Evolutionary conservation across 2,888 invertebrate species (phyloP).

Genomic region (Brachynemurus nebulosus): DNA sequence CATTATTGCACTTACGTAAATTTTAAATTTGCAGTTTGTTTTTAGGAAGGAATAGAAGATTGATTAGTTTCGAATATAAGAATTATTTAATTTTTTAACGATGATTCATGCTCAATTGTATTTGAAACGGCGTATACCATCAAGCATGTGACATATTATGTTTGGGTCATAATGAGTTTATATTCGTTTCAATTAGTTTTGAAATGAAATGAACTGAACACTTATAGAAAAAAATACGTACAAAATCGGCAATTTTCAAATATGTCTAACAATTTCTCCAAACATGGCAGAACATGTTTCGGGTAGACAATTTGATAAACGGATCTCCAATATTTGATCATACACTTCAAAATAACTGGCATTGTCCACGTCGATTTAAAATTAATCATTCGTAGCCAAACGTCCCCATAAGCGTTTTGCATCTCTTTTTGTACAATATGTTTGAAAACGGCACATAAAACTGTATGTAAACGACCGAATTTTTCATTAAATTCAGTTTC

Average conservation of each 20-base stretch:
- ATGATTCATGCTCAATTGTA: too few relatives aligned
- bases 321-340: slow-evolving; percentile 44
- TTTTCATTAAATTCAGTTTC: background rate
- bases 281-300: slow-evolving; percentile 25
- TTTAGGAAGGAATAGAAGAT: too few relatives aligned
- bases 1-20: too few relatives aligned
- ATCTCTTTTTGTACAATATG: slow-evolving; percentile 39
- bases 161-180: too few relatives aligned
- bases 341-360: slow-evolving; percentile 36
- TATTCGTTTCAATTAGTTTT: too few relatives aligned
- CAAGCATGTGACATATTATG: too few relatives aligned
- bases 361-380: slow-evolving; percentile 43
- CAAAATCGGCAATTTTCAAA: slow-evolving; percentile 19
- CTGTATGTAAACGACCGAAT: background rate
- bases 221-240: too few relatives aligned
- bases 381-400: slow-evolving; percentile 38
- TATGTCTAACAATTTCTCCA: slow-evolving; percentile 21
- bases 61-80: too few relatives aligned
- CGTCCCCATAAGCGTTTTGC: slow-evolving; percentile 39
- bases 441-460: background rate
- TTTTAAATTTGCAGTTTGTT: too few relatives aligned
- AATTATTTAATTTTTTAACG: too few relatives aligned
- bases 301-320: slow-evolving; percentile 36
- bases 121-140: too few relatives aligned
- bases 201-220: too few relatives aligned